phyloP scores from a whole-genome alignment of 92 coral and sea anemone genomes.

The Actinernus sp. region DNA sequence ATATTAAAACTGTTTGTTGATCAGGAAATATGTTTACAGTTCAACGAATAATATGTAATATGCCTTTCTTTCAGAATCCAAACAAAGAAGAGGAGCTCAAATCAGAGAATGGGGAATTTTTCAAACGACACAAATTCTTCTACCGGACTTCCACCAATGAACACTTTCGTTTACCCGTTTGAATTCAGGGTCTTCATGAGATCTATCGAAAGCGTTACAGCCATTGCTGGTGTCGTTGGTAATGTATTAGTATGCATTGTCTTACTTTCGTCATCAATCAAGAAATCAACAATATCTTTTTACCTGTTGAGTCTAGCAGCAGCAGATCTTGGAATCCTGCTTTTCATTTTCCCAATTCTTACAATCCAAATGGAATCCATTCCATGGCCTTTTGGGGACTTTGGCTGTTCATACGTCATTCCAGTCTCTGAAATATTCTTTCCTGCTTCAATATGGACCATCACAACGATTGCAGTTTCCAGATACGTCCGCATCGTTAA shows the following conservation, averaged over 20 bases:
- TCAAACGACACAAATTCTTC: too few species aligned
- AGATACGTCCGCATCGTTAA: slow-evolving; percentile 67
- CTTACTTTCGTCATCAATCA: slow-evolving; percentile 55
- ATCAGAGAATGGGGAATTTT: too few species aligned
- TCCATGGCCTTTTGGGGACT: slow-evolving; percentile 80
- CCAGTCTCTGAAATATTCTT: slow-evolving; percentile 63
- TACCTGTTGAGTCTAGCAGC: slow-evolving; percentile 77
- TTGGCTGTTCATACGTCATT: slow-evolving; percentile 48
- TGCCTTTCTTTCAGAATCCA: too few species aligned
- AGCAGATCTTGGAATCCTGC: slow-evolving; percentile 73
- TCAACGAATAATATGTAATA: too few species aligned
- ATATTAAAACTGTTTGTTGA: too few species aligned
- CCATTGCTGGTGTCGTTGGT: slow-evolving; percentile 68
- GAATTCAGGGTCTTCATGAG: background rate
- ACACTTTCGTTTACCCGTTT: background rate
- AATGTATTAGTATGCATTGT: slow-evolving; percentile 65
- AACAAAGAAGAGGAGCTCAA: too few species aligned
- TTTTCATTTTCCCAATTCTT: slow-evolving; percentile 70
- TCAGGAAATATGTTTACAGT: too few species aligned
- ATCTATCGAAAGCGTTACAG: slow-evolving; percentile 37
- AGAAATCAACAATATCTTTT: slow-evolving; percentile 58
- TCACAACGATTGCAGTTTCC: slow-evolving; percentile 73
- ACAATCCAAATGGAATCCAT: slow-evolving; percentile 64
- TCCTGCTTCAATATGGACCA: slow-evolving; percentile 84
- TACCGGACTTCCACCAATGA: slow-evolving; percentile 7